These are phyloP conservation scores for Uloborus plumipes DNA, from an alignment of 2,888 invertebrate species.

Conservation along the genomic window DNA sequence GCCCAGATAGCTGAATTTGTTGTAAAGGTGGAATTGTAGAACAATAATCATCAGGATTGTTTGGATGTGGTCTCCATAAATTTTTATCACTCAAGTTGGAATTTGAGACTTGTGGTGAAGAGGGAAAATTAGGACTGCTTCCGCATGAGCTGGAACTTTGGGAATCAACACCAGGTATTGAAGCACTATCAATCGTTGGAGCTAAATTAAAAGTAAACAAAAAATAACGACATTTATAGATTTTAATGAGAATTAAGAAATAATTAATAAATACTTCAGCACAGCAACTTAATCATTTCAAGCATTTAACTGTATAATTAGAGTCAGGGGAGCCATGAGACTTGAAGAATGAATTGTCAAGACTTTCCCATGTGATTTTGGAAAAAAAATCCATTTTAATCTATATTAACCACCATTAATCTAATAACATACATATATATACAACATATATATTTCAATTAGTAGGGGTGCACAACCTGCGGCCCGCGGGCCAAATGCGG, in stretches of 20 bases:
- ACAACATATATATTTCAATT: too few relatives aligned
- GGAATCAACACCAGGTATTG: slow-evolving; percentile 26
- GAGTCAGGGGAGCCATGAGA: too few relatives aligned
- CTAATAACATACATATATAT: too few relatives aligned
- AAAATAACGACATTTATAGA: neutral
- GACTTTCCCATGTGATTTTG: too few relatives aligned
- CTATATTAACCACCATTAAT: too few relatives aligned
- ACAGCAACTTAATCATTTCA: neutral
- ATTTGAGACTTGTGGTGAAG: slow-evolving; percentile 27
- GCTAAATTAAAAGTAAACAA: slow-evolving; percentile 20
- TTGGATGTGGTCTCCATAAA: slow-evolving; percentile 79
- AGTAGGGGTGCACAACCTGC: too few relatives aligned
- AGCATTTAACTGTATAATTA: neutral
- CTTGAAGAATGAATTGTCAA: too few relatives aligned
- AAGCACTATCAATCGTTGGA: slow-evolving; percentile 30
- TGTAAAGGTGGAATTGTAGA: slow-evolving; percentile 84
- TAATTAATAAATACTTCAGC: too few relatives aligned
- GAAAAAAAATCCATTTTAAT: too few relatives aligned
- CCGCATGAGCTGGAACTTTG: slow-evolving; percentile 59
- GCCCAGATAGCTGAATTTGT: slow-evolving; percentile 77
- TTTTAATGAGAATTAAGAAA: neutral
- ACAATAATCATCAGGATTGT: slow-evolving; percentile 90
- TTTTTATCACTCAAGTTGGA: slow-evolving; percentile 43
- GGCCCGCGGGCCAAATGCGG: too few relatives aligned
- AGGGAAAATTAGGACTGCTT: slow-evolving; percentile 59